Conservation (phyloP, 2,888 invertebrate genomes). For the Biston stratarius region DNA sequence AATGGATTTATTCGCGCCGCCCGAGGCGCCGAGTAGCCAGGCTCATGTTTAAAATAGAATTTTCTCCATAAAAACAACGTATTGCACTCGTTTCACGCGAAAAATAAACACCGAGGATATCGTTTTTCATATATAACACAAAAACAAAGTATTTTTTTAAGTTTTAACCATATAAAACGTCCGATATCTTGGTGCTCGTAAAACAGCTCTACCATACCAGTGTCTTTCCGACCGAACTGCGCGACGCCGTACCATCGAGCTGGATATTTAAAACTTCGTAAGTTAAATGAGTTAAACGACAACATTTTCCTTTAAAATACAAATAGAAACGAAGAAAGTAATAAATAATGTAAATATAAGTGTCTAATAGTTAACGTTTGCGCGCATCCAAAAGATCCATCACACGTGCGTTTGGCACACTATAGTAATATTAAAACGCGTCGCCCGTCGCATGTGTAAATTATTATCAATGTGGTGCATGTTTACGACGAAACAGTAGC, state of each 20-base stretch:
- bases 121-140: background rate
- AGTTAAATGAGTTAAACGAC: too few relatives aligned
- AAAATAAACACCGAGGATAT: slow-evolving; percentile 3
- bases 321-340: too few relatives aligned
- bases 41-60: slow-evolving; percentile 10
- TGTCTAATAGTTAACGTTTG: too few relatives aligned
- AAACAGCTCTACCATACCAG: slow-evolving; percentile 7
- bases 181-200: slow-evolving; percentile 4
- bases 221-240: slow-evolving; percentile 1
- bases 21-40: slow-evolving; percentile 3
- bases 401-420: too few relatives aligned
- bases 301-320: too few relatives aligned
- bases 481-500: too few relatives aligned
- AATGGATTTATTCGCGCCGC: background rate
- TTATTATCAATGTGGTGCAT: too few relatives aligned
- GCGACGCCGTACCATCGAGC: slow-evolving; percentile 7
- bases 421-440: too few relatives aligned
- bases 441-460: too few relatives aligned
- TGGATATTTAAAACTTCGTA: background rate
- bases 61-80: slow-evolving; percentile 4
- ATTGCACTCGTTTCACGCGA: too few relatives aligned
- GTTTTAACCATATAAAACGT: slow-evolving; percentile 6
- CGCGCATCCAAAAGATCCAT: too few relatives aligned
- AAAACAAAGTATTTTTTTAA: background rate
- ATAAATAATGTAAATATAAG: too few relatives aligned